phyloP scores from a whole-genome alignment of 2,797 vertebrate species.

The Geotrypetes seraphini region DNA sequence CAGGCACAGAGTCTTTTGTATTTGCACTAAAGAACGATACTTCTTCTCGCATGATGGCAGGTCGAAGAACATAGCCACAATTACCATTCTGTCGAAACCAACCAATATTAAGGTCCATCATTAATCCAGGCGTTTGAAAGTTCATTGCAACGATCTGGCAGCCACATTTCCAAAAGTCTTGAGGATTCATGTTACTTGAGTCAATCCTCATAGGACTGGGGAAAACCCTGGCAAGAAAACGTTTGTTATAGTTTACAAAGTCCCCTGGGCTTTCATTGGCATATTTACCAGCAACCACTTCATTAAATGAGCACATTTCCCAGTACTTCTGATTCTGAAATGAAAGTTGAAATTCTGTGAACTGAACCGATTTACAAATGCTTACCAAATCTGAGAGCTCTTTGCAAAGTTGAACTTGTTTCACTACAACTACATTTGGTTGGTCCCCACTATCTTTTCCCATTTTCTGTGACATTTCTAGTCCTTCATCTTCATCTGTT shows the following conservation, averaged over 20 bases:
- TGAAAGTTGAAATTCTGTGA: conserved; percentile 85
- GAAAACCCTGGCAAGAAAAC: conserved; percentile 85
- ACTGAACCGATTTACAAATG: conserved; percentile 90
- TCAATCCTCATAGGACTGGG: conserved; percentile 97
- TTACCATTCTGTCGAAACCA: conserved; percentile 97
- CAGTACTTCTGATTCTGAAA: conserved; percentile 93
- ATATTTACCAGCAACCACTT: conserved; percentile 85
- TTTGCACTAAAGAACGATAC: conserved; percentile 97
- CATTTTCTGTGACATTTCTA: conserved; percentile 88
- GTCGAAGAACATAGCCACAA: conserved; percentile 88
- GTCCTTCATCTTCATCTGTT: conserved; percentile 92
- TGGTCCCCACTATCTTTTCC: conserved; percentile 73
- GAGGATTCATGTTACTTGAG: conserved; percentile 97
- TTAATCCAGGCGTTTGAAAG: conserved; percentile 92
- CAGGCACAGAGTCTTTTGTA: conserved; percentile 93
- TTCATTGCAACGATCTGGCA: conserved; percentile 98
- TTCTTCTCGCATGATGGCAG: conserved; percentile 94
- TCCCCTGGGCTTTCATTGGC: conserved; percentile 88
- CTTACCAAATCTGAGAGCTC: conserved; percentile 92
- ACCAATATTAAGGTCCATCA: conserved; percentile 97
- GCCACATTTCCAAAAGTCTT: conserved; percentile 97
- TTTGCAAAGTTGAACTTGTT: conserved; percentile 87
- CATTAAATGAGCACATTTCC: conserved; percentile 96
- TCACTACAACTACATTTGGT: conserved; percentile 54
- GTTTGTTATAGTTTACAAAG: conserved; percentile 98